These are phyloP conservation scores for Sphaeridia pumilis DNA, from an alignment of 2,888 invertebrate genomes.

Conservation along the genomic window DNA sequence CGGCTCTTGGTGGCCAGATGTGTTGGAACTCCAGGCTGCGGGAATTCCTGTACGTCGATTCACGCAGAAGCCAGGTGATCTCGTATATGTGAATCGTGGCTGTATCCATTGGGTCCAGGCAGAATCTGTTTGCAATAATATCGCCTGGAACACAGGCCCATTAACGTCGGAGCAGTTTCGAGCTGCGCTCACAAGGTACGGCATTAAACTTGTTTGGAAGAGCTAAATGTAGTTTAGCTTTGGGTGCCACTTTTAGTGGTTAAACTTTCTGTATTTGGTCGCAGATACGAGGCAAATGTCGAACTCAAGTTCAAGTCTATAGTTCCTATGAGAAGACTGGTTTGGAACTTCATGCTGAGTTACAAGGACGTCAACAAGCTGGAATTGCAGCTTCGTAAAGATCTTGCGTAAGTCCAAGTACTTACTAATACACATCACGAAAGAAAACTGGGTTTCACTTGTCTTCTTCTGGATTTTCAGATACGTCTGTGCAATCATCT, in stretches of 20 bases:
- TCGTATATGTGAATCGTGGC: constrained; percentile 47
- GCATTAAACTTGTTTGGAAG: neutral
- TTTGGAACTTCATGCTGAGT: neutral
- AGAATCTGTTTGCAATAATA: constrained; percentile 49
- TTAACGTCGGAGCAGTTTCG: constrained; percentile 39
- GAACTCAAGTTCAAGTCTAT: neutral
- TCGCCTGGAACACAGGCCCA: constrained; percentile 52
- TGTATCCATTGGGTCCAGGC: constrained; percentile 41
- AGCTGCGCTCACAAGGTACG: constrained; percentile 4
- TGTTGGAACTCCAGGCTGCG: constrained; percentile 44
- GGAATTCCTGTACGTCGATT: constrained; percentile 48
- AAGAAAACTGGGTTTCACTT: too few species aligned
- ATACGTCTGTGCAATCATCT: too few species aligned
- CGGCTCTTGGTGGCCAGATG: constrained; percentile 48
- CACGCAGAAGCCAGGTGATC: constrained; percentile 47
- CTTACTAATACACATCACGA: too few species aligned
- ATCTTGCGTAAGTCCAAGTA: too few species aligned
- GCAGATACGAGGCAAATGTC: neutral
- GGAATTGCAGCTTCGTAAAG: too few species aligned
- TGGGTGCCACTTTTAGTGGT: too few species aligned
- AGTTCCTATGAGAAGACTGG: neutral
- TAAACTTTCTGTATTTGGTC: too few species aligned
- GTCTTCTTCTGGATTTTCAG: too few species aligned
- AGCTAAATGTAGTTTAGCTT: too few species aligned
- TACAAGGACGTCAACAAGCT: too few species aligned